Evolutionary conservation across 92 coral and sea anemone species (phyloP).

Genomic region (Phenganax stokvisi): DNA sequence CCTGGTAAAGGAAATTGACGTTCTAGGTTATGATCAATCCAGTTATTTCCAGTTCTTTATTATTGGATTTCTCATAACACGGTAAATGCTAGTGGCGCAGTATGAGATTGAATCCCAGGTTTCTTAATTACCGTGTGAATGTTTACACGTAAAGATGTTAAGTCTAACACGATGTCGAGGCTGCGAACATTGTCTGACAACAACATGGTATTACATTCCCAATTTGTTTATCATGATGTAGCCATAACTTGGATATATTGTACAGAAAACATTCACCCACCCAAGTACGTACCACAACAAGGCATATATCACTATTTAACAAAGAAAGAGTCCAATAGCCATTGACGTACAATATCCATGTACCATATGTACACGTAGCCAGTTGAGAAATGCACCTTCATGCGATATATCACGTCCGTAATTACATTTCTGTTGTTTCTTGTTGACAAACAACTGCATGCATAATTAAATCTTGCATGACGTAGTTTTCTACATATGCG

Average conservation of each 20-base stretch:
- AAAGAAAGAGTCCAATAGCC: too few species aligned
- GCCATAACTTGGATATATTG: neutral
- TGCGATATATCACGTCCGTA: neutral
- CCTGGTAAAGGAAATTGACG: neutral
- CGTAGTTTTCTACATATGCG: neutral
- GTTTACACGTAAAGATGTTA: neutral
- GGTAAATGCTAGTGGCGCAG: neutral
- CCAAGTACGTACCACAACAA: too few species aligned
- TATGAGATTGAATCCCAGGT: neutral
- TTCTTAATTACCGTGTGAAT: slow-evolving; percentile 7
- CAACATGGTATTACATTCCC: neutral
- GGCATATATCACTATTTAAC: too few species aligned
- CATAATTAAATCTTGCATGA: neutral
- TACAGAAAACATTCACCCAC: too few species aligned
- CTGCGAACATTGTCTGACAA: neutral
- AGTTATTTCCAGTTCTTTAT: neutral
- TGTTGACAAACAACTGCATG: slow-evolving; percentile 1
- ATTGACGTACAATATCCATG: too few species aligned
- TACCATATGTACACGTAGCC: too few species aligned
- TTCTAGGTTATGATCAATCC: neutral
- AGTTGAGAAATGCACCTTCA: neutral
- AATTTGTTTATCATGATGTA: neutral
- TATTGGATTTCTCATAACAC: neutral
- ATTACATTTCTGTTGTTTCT: neutral
- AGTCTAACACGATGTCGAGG: neutral